Evolutionary conservation across 2,888 invertebrate species (phyloP).

Genomic region (Acrocera orbiculus): DNA sequence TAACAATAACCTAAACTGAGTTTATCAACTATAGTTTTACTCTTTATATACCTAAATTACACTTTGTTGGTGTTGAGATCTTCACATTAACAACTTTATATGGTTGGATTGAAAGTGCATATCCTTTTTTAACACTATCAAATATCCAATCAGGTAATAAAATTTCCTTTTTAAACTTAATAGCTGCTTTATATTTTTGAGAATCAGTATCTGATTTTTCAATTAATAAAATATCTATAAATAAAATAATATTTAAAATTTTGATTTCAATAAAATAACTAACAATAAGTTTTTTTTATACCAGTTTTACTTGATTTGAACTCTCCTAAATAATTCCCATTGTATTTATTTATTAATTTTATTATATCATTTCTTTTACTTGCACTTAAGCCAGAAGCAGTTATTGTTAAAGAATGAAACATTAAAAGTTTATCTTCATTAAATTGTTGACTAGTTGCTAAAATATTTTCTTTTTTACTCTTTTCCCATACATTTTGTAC

Average conservation of each 20-base stretch:
- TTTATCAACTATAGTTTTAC: too few species aligned
- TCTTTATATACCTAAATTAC: too few species aligned
- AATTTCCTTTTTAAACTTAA: constrained; percentile 35
- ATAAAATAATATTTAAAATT: constrained; percentile 10
- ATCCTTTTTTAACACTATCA: constrained; percentile 56
- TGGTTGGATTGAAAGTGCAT: constrained; percentile 42
- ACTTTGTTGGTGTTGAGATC: constrained; percentile 57
- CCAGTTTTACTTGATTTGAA: constrained; percentile 18
- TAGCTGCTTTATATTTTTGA: constrained; percentile 26
- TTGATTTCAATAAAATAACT: too few species aligned
- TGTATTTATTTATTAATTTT: constrained; percentile 52
- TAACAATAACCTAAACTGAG: not conserved
- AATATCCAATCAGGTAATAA: constrained; percentile 62
- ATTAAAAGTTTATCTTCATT: constrained; percentile 43
- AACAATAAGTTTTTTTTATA: not conserved
- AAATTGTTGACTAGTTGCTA: constrained; percentile 47
- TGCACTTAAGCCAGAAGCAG: constrained; percentile 53
- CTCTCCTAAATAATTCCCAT: constrained; percentile 41
- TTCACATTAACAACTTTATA: constrained; percentile 41
- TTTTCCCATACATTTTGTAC: constrained; percentile 62
- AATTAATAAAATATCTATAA: constrained; percentile 27
- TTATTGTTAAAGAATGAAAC: constrained; percentile 61
- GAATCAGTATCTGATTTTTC: constrained; percentile 23
- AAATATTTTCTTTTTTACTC: constrained; percentile 42
- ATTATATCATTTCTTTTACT: constrained; percentile 36